A percentile compares a stretch with the other conserved stretches of the same genome.
Evolutionary conservation across 2,113 vertebrate species (phyloP).

Genomic region (Corapipo altera): DNA sequence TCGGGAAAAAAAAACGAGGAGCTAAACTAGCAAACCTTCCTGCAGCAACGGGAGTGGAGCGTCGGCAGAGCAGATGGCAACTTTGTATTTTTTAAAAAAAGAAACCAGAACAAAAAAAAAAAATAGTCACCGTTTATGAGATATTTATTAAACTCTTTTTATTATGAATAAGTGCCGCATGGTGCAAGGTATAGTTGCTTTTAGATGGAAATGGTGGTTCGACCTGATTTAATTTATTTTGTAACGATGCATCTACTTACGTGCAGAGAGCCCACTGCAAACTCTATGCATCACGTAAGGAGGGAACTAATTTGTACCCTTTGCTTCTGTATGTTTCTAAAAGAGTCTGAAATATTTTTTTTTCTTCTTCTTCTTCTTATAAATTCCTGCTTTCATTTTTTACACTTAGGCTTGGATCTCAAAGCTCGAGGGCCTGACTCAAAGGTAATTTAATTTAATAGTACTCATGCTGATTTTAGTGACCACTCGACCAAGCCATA

Average conservation of each 20-base stretch:
- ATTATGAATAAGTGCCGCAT: slow-evolving; percentile 64
- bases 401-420: slow-evolving; percentile 45
- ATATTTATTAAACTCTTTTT: slow-evolving; percentile 64
- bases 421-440: slow-evolving; percentile 8
- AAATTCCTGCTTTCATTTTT: slow-evolving; percentile 19
- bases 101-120: background rate
- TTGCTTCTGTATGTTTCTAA: slow-evolving; percentile 49
- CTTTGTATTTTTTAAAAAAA: slow-evolving; percentile 48
- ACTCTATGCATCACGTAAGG: slow-evolving; percentile 44
- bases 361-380: background rate
- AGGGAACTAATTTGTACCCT: slow-evolving; percentile 3
- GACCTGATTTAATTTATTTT: slow-evolving; percentile 65
- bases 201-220: slow-evolving; percentile 35
- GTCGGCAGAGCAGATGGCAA: background rate
- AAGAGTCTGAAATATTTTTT: background rate
- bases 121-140: slow-evolving; percentile 9
- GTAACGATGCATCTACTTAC: background rate
- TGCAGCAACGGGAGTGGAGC: background rate
- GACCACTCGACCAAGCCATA: slow-evolving; percentile 25
- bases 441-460: background rate
- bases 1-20: background rate
- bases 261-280: slow-evolving; percentile 54
- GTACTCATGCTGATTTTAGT: background rate
- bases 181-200: slow-evolving; percentile 61
- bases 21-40: background rate